Evolutionary conservation across 2,888 invertebrate species (phyloP), one percentile per base, ranked within the genome.

Genomic region (Tenthredo notha): DNA sequence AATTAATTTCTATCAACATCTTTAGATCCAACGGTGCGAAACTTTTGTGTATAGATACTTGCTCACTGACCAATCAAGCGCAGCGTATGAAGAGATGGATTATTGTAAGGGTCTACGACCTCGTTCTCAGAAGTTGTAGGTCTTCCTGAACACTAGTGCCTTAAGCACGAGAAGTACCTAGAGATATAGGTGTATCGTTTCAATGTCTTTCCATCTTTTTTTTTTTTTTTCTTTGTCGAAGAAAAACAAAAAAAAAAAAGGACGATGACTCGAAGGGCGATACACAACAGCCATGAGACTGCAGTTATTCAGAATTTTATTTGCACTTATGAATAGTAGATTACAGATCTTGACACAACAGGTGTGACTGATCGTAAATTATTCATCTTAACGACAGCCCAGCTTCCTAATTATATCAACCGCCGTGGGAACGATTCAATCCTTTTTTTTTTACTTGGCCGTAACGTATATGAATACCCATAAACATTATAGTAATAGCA

Each of bases 81-180:
- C 80, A 80, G 80, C 80, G 33, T 21, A 37, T 80, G 40, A 58
- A 80, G 61, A 80, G 43, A 80, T 80, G 40, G 80, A 80, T 80
- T 21, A 47, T 47, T 21, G 80, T 40, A 80, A 80, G 80, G 80
- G 80, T 80, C 80, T 61, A 80, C 40, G 80, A 80, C 80, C 80
- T 80, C 80, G 21, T 80, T 61, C 40, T 61, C 33, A 18, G 80
- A 80, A 40, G 33, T 43, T 61, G 61, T 61, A 80, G 80, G 80
- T 61, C 40, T 61, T 61, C 40, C 58, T 37, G 33, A 15, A 80
- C 40, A 18, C 50, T 25, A 33, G 77, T 77, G 33, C 54, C 54
- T 77, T 15, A 18, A 77, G 77, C 33, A 25, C 25, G 25, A 43
- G 77, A 21, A 29, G 50, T n/a, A 29, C 77, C 10, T 2, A 33